Conservation (phyloP, 35 echinoderm and acorn worm species). For the Chiridota heheva region DNA sequence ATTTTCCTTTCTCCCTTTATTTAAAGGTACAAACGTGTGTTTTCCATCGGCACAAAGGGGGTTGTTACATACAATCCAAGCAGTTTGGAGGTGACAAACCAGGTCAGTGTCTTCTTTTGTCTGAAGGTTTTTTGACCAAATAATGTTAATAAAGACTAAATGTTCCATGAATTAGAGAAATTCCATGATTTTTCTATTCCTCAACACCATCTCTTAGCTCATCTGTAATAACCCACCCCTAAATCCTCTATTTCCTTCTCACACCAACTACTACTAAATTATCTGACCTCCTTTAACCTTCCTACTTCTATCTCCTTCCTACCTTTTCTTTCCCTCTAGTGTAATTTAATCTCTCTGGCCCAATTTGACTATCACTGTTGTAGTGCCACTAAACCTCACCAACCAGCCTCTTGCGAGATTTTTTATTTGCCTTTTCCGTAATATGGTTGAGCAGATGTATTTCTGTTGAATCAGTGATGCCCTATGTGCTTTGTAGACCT, state of each 20-base stretch:
- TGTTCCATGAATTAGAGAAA: neutral
- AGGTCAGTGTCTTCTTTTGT: slow-evolving; percentile 31
- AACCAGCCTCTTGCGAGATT: too few relatives aligned
- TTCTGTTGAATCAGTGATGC: too few relatives aligned
- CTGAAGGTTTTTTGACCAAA: neutral
- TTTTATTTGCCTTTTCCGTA: too few relatives aligned
- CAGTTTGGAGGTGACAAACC: slow-evolving; percentile 90
- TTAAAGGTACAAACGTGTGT: slow-evolving; percentile 89
- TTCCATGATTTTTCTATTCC: neutral
- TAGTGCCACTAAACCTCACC: too few relatives aligned
- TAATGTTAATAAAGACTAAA: neutral
- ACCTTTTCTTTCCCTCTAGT: too few relatives aligned
- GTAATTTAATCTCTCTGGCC: too few relatives aligned
- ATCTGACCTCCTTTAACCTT: neutral
- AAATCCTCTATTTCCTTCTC: neutral
- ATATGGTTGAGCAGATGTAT: too few relatives aligned
- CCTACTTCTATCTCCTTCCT: too few relatives aligned
- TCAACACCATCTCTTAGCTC: neutral
- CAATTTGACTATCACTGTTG: too few relatives aligned
- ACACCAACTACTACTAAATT: neutral
- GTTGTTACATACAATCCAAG: slow-evolving; percentile 90
- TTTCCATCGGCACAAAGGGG: slow-evolving; percentile 79
- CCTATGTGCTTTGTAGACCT: too few relatives aligned
- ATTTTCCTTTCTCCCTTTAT: neutral
- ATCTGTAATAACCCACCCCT: neutral